Percentiles rank a stretch among this genome's conserved stretches.
Evolutionary conservation across 2,888 invertebrate species (phyloP).

Genomic region (Dorcus parallelipipedus): DNA sequence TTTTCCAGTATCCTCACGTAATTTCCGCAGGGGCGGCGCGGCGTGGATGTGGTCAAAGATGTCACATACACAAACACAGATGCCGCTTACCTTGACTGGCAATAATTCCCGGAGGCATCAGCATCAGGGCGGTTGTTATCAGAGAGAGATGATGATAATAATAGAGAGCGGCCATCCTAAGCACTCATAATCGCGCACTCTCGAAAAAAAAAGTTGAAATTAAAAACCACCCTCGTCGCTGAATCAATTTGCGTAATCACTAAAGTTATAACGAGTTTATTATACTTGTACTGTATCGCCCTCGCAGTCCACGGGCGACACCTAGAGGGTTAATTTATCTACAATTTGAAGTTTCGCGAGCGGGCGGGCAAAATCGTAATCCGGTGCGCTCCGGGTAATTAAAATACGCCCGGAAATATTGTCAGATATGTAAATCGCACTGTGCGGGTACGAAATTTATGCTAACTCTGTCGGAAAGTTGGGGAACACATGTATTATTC

Average conservation of each 20-base stretch:
- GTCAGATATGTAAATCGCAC: conserved; percentile 33
- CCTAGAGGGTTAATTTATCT: neutral
- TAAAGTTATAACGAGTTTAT: conserved; percentile 29
- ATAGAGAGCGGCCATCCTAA: conserved; percentile 7
- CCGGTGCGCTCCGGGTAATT: conserved; percentile 13
- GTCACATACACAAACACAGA: neutral
- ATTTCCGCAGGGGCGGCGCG: neutral
- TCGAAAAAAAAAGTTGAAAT: neutral
- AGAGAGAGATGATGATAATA: neutral
- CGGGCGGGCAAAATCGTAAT: conserved; percentile 10
- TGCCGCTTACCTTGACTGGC: conserved; percentile 10
- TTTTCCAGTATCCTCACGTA: conserved; percentile 1
- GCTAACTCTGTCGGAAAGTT: conserved; percentile 28
- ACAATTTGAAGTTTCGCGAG: neutral
- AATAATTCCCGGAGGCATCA: conserved; percentile 6
- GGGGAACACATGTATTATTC: conserved; percentile 33
- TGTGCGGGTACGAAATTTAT: conserved; percentile 27
- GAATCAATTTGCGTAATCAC: conserved; percentile 26
- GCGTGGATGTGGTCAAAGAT: neutral
- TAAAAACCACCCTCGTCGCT: neutral
- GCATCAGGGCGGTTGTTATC: conserved; percentile 2
- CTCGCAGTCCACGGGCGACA: neutral
- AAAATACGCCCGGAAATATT: conserved; percentile 27
- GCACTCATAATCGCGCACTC: conserved; percentile 1
- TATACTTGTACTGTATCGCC: conserved; percentile 8